Evolutionary conservation across 1,140 invertebrate genomes (phyloP), one percentile per base, ranked within the genome.

Genomic region (Monomorium pharaonis): DNA sequence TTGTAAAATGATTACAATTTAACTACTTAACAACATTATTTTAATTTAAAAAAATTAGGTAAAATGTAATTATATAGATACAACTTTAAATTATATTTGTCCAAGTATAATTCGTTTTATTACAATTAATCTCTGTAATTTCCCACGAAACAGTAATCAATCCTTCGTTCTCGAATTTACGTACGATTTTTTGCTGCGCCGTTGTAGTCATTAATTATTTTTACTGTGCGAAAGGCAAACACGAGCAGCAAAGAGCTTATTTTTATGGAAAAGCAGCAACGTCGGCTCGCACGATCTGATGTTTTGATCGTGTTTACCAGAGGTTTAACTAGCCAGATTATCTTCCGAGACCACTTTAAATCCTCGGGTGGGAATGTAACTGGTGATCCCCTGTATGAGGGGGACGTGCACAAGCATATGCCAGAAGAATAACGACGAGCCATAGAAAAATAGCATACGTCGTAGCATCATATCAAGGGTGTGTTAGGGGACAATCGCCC

Each of bases 251-350:
- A 47, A 33, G 85, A 76, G 44, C 12, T 51, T 67, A 86, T 91
- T 91, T 91, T 89, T 87, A 77, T 83, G 70, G 72, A 49, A 76
- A 54, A 18, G 10, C 33, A 83, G 30, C 47, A n/a, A 47, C 62
- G 33, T 62, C 69, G 47, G 49, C 37, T 85, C 33, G 54, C 33
- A 70, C 49, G 42, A 88, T 76, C 65, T 63, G 84, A 87, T 88
- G 85, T 91, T 91, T 85, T 83, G 83, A 90, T 90, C 87, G 70
- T 91, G 90, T 91, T 91, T 91, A 86, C 90, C 85, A 70, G 80
- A 44, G 89, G 56, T 86, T 87, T 88, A 85, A 81, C 80, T 77
- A 33, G 78, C 54, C 75, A 81, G 90, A 91, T 91, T 89, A 91
- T 88, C 89, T 85, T 86, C 75, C 67, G 78, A 70, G 75, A 87